Conservation (phyloP, 1,140 invertebrate species). For the Heliothis subflexa region DNA sequence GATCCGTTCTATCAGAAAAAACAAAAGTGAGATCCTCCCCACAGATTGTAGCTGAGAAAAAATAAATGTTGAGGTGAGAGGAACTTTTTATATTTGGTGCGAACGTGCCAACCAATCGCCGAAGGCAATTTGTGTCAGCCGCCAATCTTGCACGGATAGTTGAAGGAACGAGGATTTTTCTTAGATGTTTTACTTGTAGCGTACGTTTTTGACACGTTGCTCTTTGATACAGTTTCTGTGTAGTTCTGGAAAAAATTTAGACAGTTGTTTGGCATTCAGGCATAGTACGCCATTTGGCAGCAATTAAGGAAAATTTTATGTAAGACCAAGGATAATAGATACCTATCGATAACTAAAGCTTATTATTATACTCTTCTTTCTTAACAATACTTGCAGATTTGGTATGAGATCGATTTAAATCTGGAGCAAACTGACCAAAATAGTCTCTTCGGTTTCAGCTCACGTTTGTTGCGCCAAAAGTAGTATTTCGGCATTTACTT, state of each 20-base stretch:
- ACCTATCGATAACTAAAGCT: too few relatives aligned
- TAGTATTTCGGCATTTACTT: neutral
- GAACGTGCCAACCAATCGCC: slow-evolving; percentile 50
- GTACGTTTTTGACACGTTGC: slow-evolving; percentile 24
- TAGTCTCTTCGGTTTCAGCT: neutral
- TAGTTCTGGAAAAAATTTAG: neutral
- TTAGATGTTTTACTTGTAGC: slow-evolving; percentile 18
- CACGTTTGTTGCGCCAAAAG: neutral
- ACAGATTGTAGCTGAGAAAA: slow-evolving; percentile 18
- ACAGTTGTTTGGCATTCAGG: too few relatives aligned
- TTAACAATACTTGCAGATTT: too few relatives aligned
- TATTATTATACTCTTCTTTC: too few relatives aligned
- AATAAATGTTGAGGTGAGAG: slow-evolving; percentile 35
- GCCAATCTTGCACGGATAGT: slow-evolving; percentile 35
- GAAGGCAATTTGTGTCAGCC: slow-evolving; percentile 50
- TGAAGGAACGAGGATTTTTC: slow-evolving; percentile 24
- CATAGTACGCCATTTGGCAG: too few relatives aligned
- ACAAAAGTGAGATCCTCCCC: neutral
- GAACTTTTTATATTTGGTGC: slow-evolving; percentile 50
- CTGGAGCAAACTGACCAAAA: neutral
- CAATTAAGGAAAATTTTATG: too few relatives aligned
- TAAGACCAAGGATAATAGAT: too few relatives aligned
- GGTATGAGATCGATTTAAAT: too few relatives aligned
- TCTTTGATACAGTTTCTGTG: slow-evolving; percentile 19
- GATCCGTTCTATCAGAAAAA: neutral